Percentiles rank a stretch among this genome's conserved stretches.
Conservation (phyloP, 1,140 invertebrate species). For the Drosophila subpulchrella region DNA sequence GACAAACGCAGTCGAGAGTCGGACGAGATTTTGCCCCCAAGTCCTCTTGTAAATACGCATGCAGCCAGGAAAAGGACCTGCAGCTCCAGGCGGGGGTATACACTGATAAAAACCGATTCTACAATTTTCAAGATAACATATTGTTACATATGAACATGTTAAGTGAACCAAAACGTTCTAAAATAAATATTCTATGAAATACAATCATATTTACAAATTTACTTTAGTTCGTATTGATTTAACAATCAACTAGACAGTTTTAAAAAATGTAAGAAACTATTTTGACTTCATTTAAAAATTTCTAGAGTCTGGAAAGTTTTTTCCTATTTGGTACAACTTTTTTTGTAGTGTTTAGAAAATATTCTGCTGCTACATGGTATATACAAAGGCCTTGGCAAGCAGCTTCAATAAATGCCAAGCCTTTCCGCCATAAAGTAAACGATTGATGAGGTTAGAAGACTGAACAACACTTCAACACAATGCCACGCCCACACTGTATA, state of each 20-base stretch:
- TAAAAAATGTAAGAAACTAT: too few species aligned
- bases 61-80: constrained; percentile 3
- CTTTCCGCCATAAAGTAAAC: constrained; percentile 54
- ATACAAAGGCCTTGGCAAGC: constrained; percentile 28
- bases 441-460: constrained; percentile 74
- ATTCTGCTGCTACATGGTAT: constrained; percentile 21
- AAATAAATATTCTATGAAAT: too few species aligned
- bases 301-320: background rate
- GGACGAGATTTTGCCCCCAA: constrained; percentile 35
- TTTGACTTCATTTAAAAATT: too few species aligned
- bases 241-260: too few species aligned
- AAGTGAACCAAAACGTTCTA: too few species aligned
- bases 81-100: background rate
- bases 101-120: background rate
- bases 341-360: background rate
- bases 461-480: constrained; percentile 58
- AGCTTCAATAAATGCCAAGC: constrained; percentile 62
- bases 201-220: too few species aligned
- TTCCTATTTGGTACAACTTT: background rate
- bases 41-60: constrained; percentile 29
- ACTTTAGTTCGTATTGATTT: too few species aligned
- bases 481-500: constrained; percentile 27
- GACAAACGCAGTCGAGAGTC: constrained; percentile 28
- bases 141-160: background rate
- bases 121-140: background rate